Percentiles rank a stretch among this genome's conserved stretches.
These are phyloP conservation scores for Nematopogon swammerdamellus DNA, from an alignment of 2,888 invertebrate genomes.

Conservation along the genomic window DNA sequence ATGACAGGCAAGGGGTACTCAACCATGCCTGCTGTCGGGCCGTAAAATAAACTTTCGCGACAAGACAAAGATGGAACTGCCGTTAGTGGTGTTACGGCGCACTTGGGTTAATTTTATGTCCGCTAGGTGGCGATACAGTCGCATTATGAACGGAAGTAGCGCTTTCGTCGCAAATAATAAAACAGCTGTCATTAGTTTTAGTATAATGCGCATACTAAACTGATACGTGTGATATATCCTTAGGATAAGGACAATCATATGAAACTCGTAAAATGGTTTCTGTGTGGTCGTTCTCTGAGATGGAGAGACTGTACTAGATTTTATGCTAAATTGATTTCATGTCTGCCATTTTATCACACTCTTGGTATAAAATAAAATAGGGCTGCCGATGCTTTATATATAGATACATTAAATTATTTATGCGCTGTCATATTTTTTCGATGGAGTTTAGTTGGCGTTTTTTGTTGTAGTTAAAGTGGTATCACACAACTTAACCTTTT, in stretches of 20 bases:
- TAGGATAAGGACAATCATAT: too few relatives aligned
- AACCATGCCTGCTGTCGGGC: background rate
- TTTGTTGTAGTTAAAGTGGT: background rate
- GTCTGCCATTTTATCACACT: background rate
- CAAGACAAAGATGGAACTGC: background rate
- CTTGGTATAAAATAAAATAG: background rate
- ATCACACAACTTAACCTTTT: background rate
- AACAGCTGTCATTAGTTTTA: background rate
- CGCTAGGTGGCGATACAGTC: background rate
- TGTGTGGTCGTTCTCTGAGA: background rate
- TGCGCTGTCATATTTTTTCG: too few relatives aligned
- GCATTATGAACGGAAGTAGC: background rate
- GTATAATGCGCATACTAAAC: too few relatives aligned
- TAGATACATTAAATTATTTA: too few relatives aligned
- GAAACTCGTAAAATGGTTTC: background rate
- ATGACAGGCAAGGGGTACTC: background rate
- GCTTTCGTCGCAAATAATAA: background rate
- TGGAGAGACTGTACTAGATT: background rate
- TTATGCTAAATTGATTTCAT: background rate
- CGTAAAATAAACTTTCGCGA: background rate
- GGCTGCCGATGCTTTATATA: too few relatives aligned
- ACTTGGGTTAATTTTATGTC: constrained; percentile 8
- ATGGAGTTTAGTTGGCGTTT: too few relatives aligned
- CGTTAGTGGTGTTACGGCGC: constrained; percentile 2
- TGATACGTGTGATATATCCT: too few relatives aligned